A percentile compares a stretch with the other conserved stretches of the same genome.
Conservation (phyloP, 2,888 invertebrate genomes). For the Plusia festucae region DNA sequence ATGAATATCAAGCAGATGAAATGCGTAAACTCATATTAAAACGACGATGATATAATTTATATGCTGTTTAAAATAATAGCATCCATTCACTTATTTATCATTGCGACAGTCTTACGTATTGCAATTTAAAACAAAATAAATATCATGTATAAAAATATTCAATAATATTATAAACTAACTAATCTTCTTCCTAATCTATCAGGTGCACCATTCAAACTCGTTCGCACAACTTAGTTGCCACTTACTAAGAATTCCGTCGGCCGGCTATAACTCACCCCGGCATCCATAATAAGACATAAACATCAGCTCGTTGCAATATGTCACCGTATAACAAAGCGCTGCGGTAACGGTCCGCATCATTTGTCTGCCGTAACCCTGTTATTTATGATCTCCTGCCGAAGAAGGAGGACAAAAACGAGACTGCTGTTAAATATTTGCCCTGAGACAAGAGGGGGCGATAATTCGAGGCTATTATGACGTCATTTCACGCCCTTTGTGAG, state of each 20-base stretch:
- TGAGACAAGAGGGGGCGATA: slow-evolving; percentile 89
- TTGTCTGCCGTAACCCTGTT: slow-evolving; percentile 84
- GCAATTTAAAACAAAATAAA: background rate
- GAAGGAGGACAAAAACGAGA: slow-evolving; percentile 85
- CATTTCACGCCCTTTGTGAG: slow-evolving; percentile 89
- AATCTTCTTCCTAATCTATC: slow-evolving; percentile 26
- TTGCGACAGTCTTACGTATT: background rate
- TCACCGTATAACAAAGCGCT: slow-evolving; percentile 83
- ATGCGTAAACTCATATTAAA: background rate
- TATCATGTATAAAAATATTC: background rate
- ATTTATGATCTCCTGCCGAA: slow-evolving; percentile 87
- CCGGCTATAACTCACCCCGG: slow-evolving; percentile 73
- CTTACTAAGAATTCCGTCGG: slow-evolving; percentile 69
- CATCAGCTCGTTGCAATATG: slow-evolving; percentile 85
- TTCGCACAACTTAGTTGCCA: slow-evolving; percentile 53
- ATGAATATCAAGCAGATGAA: slow-evolving; percentile 2
- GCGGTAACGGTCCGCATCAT: slow-evolving; percentile 87
- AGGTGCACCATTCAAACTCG: slow-evolving; percentile 38
- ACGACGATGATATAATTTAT: background rate
- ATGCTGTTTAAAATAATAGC: too few species aligned
- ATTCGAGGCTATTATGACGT: slow-evolving; percentile 89
- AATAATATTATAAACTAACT: background rate
- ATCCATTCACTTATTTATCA: too few species aligned
- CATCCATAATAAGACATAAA: slow-evolving; percentile 88
- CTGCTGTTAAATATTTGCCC: slow-evolving; percentile 88